Percentiles rank a stretch among this genome's conserved stretches.
phyloP scores from a whole-genome alignment of 2,797 vertebrate genomes.

The Hoplostethus atlanticus region DNA sequence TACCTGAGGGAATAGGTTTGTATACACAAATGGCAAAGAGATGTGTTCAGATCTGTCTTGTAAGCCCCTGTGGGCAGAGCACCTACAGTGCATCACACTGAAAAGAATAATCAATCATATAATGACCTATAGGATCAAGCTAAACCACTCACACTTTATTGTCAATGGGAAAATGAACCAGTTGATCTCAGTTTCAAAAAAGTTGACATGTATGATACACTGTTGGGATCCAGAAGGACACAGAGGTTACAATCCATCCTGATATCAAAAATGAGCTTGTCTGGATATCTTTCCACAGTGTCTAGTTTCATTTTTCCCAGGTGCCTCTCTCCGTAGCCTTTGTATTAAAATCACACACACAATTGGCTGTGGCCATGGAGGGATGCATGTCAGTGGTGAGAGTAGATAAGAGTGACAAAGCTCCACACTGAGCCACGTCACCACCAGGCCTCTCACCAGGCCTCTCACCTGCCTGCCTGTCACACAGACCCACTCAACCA shows the following conservation, averaged over 20 bases:
- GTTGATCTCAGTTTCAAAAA: slow-evolving; percentile 11
- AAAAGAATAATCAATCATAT: neutral
- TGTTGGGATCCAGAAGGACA: slow-evolving; percentile 16
- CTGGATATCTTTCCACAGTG: slow-evolving; percentile 57
- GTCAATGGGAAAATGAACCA: neutral
- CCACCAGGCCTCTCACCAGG: slow-evolving; percentile 43
- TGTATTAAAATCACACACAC: slow-evolving; percentile 59
- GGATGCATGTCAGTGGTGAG: slow-evolving; percentile 71
- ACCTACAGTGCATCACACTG: too few species aligned
- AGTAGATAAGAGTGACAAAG: slow-evolving; percentile 75
- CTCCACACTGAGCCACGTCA: slow-evolving; percentile 72
- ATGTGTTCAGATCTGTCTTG: neutral
- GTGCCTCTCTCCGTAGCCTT: slow-evolving; percentile 56
- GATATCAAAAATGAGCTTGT: slow-evolving; percentile 62
- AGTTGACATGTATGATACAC: slow-evolving; percentile 1
- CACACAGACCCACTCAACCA: slow-evolving; percentile 82
- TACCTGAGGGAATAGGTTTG: too few species aligned
- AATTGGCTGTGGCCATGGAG: slow-evolving; percentile 63
- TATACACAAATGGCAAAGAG: neutral
- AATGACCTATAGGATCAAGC: slow-evolving; percentile 1
- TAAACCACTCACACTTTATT: neutral
- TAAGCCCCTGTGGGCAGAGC: neutral
- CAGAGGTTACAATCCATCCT: slow-evolving; percentile 47
- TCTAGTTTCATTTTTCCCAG: slow-evolving; percentile 33
- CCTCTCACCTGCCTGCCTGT: slow-evolving; percentile 89